Base-by-base conservation (phyloP, 2,888 invertebrate genomes). In the Drosophila barbarae region DNA sequence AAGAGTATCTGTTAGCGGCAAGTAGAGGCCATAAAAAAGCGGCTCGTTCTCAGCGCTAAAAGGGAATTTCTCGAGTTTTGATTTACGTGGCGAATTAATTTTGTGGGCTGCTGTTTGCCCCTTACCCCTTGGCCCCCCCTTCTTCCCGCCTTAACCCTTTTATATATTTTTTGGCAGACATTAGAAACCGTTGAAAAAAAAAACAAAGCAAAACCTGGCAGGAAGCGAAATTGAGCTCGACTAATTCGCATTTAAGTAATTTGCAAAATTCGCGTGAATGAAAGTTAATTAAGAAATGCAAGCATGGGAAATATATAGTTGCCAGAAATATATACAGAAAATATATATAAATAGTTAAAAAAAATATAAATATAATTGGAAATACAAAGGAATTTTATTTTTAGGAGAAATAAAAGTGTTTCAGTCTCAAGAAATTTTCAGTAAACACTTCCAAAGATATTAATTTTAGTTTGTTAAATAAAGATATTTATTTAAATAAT, bases 81-180 rank as follows among this genome's bases (percentile, higher is more conserved):
- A 84, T 84, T 84, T 79, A 79, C 81, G 84, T 77, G 55, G 81
- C 84, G 84, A 80, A 81, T 84, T 78, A 83, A 83, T 80, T 83
- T 74, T 71, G 66, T 66, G 83, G 80, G 64, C 54, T 49, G 56
- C 47, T 21, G 28, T 30, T 13, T 7, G 7, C 26, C 26, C 26
- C 35, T 28, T 23, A n/a, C 59, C 30, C 36, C 30, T 23, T 18
- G 26, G 0, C 30, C 28, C 18, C 18, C n/a, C 38, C 1, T 12
- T 7, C 18, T 21, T 18, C 32, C n/a, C 2, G 13, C n/a, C 9
- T 32, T 50, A 21, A 46, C 58, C 35, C 58, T 26, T 38, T 46
- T 34, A 12, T 13, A 1, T 26, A 3, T 30, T 21, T 34, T 18
- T 18, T 23, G 47, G 34, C 49, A 51, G 74, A 60, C 65, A 72